Evolutionary conservation across 1,140 invertebrate genomes (phyloP), one percentile per base, ranked within the genome.

Genomic region (Drosophila persimilis): DNA sequence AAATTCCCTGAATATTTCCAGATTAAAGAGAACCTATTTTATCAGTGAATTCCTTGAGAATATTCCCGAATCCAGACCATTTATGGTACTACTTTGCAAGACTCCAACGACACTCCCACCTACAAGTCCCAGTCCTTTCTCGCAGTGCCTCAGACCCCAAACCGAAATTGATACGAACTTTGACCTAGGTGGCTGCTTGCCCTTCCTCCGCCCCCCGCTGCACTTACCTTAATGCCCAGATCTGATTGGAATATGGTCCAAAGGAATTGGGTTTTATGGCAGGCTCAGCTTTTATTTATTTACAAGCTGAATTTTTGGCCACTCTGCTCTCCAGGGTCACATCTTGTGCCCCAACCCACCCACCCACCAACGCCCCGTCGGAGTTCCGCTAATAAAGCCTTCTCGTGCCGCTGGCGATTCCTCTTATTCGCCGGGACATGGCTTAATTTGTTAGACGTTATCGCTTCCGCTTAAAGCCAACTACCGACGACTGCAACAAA

Each of bases 191-290:
- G 35, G 35, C 3, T 31, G 29, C 29, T 2, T 29, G 0, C 29
- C 29, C 7, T 2, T 2, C 29, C 29, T 7, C 1, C 9, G 1
- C 58, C 39, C 39, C 39, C 70, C 17, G 59, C 24, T 76, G 61
- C 89, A 90, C 81, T 74, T 90, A 90, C 84, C 80, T 88, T 90
- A 90, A 90, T 90, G 78, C 72, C 55, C 62, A 41, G 46, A 62
- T 62, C 84, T 90, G 89, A 90, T 90, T 90, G 89, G 78, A 90
- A 90, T 90, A 90, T 84, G 81, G 15, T 15, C 90, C 89, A 88
- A 75, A 71, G 59, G 70, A 59, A 73, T 72, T 66, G 72, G 59
- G 41, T 77, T 79, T 78, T 76, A 77, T 75, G 80, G 69, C 64
- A 53, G 24, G 46, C 35, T 41, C 62, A 43, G 48, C 63, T 57